phyloP scores from a whole-genome alignment of 2,797 vertebrate species.

The Cygnus olor region DNA sequence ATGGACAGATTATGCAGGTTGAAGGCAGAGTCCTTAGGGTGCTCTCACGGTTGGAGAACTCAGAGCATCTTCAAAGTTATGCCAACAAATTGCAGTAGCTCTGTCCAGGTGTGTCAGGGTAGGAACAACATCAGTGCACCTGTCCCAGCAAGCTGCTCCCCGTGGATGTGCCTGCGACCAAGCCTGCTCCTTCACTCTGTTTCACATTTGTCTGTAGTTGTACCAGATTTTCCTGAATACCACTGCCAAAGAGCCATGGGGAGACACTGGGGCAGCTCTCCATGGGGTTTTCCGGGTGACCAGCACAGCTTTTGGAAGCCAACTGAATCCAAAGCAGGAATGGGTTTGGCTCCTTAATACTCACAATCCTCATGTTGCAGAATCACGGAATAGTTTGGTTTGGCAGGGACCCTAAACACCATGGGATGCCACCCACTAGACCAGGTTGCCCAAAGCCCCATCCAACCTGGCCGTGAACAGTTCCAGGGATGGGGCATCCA shows the following conservation, averaged over 20 bases:
- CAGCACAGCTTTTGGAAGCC: background rate
- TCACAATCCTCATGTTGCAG: background rate
- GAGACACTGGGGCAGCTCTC: fast-evolving
- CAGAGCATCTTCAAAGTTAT: background rate
- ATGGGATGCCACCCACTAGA: no score
- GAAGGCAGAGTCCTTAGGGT: background rate
- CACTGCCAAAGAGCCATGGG: background rate
- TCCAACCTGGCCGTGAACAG: no score
- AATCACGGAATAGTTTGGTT: background rate
- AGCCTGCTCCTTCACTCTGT: background rate
- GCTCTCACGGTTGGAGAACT: background rate
- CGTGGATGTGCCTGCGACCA: background rate
- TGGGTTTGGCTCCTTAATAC: background rate
- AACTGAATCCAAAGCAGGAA: background rate
- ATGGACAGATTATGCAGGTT: background rate
- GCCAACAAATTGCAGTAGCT: background rate
- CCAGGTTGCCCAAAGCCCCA: no score
- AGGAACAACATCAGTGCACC: background rate
- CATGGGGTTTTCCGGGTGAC: background rate
- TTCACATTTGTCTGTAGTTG: background rate
- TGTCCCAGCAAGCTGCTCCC: background rate
- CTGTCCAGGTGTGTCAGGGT: background rate
- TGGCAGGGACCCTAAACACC: background rate
- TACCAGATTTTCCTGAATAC: background rate
- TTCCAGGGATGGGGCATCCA: no score